A percentile compares a stretch with the other conserved stretches of the same genome.
Evolutionary conservation across 2,797 vertebrate genomes (phyloP).

Genomic region (Hirundo rustica): DNA sequence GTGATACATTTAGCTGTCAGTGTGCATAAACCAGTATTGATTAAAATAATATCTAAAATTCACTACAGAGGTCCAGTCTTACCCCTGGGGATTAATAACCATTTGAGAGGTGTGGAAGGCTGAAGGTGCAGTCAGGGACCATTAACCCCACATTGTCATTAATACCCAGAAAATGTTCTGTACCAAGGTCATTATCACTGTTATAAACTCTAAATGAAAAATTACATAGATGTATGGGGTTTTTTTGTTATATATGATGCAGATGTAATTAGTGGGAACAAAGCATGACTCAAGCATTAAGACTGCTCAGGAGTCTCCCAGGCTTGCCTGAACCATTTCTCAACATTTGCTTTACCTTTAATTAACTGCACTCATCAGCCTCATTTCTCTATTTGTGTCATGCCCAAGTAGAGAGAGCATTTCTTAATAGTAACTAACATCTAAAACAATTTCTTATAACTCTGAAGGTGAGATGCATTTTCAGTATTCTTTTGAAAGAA

Average conservation of each 20-base stretch:
- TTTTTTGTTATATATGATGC: neutral
- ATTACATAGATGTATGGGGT: neutral
- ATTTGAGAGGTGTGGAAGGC: slow-evolving; percentile 54
- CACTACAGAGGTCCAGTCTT: slow-evolving; percentile 33
- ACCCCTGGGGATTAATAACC: slow-evolving; percentile 67
- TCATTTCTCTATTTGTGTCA: neutral
- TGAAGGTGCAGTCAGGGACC: slow-evolving; percentile 62
- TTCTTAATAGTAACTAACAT: neutral
- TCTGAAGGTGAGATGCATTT: neutral
- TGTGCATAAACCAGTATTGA: slow-evolving; percentile 1
- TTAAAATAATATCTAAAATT: slow-evolving; percentile 45
- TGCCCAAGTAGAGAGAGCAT: neutral
- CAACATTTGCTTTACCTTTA: neutral
- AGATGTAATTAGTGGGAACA: neutral
- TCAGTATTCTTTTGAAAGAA: neutral
- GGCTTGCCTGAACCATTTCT: neutral
- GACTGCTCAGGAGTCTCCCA: neutral
- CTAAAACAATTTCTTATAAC: neutral
- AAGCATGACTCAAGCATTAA: neutral
- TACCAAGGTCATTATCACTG: slow-evolving; percentile 11
- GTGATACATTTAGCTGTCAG: neutral
- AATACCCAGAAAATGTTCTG: slow-evolving; percentile 58
- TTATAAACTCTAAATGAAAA: slow-evolving; percentile 57
- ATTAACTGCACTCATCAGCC: neutral
- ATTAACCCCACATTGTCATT: slow-evolving; percentile 69